Evolutionary conservation across 2,113 vertebrate genomes (phyloP), one percentile per base, ranked within the genome.

Genomic region (Hucho hucho): DNA sequence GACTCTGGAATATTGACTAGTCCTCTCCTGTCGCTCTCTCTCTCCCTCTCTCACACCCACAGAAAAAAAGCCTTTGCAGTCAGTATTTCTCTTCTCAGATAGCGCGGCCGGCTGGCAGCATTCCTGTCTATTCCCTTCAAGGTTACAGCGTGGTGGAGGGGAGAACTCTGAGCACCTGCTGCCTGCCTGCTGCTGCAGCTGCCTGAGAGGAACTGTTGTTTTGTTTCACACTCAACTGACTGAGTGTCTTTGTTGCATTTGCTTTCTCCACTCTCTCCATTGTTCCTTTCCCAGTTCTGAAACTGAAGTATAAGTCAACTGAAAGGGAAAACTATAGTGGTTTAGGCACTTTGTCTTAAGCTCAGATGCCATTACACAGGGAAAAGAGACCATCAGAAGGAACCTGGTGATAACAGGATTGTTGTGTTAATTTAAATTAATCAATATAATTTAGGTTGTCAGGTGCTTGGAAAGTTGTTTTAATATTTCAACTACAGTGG

Each of bases 1-100:
- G 69, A 82, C 79, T 86, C 83, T 85, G 85, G 86, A 81, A 82
- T 88, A 82, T 75, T 81, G 82, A 87, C 78, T 79, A 43, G 65
- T 64, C 74, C 72, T 37, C 64, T 0, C 53, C 13, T 56, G 3
- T 56, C 16, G 1, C 16, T 18, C 26, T 18, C 79, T 68, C 70
- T 72, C 47, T 24, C 74, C 4, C 37, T 75, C 64, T 61, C 46
- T 25, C 22, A 46, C 64, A 47, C 12, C 49, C 73, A 70, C 75
- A 77, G 79, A 70, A 58, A 78, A 78, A 74, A 79, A 65, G 64
- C 65, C 61, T 71, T 59, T 63, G 66, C 64, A 29, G 65, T 70
- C 16, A 64, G 56, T 59, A 28, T 37, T 75, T 72, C 75, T 73
- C 70, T 61, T 71, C 67, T 68, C 53, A 79, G 68, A 74, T 53